Conservation (phyloP, 2,113 vertebrate species). For the Dromiciops gliroides region DNA sequence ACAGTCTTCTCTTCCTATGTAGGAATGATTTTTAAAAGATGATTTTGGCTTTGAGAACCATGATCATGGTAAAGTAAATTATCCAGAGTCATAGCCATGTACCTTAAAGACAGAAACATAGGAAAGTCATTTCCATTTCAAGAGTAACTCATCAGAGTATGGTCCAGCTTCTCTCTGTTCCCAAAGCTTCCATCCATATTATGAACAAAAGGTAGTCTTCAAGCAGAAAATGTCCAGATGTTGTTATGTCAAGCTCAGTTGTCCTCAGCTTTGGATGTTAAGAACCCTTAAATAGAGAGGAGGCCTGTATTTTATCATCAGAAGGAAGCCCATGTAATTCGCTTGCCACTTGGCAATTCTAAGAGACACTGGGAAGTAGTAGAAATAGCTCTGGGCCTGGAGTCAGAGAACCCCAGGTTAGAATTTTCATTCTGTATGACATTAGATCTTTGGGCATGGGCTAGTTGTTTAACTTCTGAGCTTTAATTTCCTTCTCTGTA, state of each 20-base stretch:
- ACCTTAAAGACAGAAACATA: neutral
- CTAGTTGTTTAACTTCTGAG: too few relatives aligned
- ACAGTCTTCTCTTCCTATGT: neutral
- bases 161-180: neutral
- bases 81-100: neutral
- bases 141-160: neutral
- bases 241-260: neutral
- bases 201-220: neutral
- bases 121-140: neutral
- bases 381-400: neutral
- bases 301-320: neutral
- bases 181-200: neutral
- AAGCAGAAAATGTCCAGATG: neutral
- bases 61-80: neutral
- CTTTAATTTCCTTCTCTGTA: neutral
- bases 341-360: neutral
- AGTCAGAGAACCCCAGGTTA: neutral
- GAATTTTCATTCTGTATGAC: neutral
- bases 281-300: neutral
- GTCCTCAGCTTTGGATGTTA: neutral
- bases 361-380: neutral
- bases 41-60: neutral
- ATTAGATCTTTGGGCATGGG: neutral
- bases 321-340: neutral
- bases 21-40: neutral